phyloP scores from a whole-genome alignment of 92 coral and sea anemone species.

The Phenganax subtilis region DNA sequence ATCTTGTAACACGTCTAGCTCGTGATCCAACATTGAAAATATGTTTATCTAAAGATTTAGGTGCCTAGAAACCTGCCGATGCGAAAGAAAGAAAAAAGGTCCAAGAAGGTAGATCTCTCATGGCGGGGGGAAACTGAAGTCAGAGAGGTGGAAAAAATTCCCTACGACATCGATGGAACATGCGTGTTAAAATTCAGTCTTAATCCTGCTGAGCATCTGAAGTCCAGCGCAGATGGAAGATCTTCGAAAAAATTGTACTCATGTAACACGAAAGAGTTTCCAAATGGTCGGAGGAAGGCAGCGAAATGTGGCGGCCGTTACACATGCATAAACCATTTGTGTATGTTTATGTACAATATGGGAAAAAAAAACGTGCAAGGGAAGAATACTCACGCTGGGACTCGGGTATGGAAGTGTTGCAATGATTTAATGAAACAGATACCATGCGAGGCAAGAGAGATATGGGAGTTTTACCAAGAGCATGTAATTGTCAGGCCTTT shows the following conservation, averaged over 20 bases:
- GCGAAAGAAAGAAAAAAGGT: not conserved
- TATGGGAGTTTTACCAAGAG: conserved; percentile 22
- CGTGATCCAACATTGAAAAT: conserved; percentile 2
- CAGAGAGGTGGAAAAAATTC: conserved; percentile 6
- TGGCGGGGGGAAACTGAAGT: not conserved
- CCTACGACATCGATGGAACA: not conserved
- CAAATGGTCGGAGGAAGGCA: not conserved
- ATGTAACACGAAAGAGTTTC: conserved; percentile 11
- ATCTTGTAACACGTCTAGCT: conserved; percentile 1
- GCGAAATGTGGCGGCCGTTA: conserved; percentile 1
- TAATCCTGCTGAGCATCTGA: not conserved
- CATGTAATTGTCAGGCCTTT: conserved; percentile 8
- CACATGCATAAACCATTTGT: not conserved
- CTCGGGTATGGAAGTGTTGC: conserved; percentile 4
- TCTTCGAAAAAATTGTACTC: not conserved
- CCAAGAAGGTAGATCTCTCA: too few relatives aligned
- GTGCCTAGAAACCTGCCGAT: not conserved
- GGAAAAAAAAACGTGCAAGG: not conserved
- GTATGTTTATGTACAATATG: conserved; percentile 15
- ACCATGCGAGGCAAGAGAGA: not conserved
- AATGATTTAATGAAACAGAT: not conserved
- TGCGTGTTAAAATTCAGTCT: not conserved
- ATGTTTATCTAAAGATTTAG: not conserved
- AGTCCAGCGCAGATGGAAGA: conserved; percentile 11
- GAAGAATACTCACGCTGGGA: not conserved